A percentile compares a stretch with the other conserved stretches of the same genome.
Conservation (phyloP, 1,140 invertebrate species). For the Listronotus bonariensis region DNA sequence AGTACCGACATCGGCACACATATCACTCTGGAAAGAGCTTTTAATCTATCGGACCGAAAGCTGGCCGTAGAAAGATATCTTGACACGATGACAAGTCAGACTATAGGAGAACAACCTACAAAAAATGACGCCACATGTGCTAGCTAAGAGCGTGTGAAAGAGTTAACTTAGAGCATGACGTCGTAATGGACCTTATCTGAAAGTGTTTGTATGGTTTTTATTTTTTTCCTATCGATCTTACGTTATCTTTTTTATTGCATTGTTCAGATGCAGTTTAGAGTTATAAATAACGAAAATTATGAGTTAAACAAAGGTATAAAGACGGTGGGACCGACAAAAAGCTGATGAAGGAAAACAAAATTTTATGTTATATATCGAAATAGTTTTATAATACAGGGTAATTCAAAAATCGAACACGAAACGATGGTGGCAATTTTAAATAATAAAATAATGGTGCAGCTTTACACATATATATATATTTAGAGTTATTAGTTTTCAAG, state of each 20-base stretch:
- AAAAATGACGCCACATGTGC: slow-evolving; percentile 46
- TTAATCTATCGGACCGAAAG: slow-evolving; percentile 35
- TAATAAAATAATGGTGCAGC: too few relatives aligned
- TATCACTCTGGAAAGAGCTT: slow-evolving; percentile 30
- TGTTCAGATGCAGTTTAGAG: not conserved
- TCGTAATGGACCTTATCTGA: slow-evolving; percentile 34
- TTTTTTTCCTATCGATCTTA: slow-evolving; percentile 16
- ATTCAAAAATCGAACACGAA: too few relatives aligned
- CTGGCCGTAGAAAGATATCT: slow-evolving; percentile 40
- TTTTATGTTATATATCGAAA: too few relatives aligned
- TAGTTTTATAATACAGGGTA: too few relatives aligned
- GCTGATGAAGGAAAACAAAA: too few relatives aligned
- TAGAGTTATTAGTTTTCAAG: too few relatives aligned
- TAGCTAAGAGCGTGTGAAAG: slow-evolving; percentile 48
- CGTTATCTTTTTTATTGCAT: slow-evolving; percentile 30
- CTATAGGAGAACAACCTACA: slow-evolving; percentile 29
- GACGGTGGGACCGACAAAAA: too few relatives aligned
- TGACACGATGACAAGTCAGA: slow-evolving; percentile 43
- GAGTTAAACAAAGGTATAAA: too few relatives aligned
- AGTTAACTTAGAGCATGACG: slow-evolving; percentile 42
- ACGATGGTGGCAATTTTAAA: too few relatives aligned
- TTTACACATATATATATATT: too few relatives aligned
- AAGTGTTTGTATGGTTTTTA: slow-evolving; percentile 20
- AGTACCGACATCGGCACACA: slow-evolving; percentile 15
- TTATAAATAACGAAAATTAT: not conserved